phyloP scores from a whole-genome alignment of 1,140 invertebrate species.

The Eubasilissa regina region DNA sequence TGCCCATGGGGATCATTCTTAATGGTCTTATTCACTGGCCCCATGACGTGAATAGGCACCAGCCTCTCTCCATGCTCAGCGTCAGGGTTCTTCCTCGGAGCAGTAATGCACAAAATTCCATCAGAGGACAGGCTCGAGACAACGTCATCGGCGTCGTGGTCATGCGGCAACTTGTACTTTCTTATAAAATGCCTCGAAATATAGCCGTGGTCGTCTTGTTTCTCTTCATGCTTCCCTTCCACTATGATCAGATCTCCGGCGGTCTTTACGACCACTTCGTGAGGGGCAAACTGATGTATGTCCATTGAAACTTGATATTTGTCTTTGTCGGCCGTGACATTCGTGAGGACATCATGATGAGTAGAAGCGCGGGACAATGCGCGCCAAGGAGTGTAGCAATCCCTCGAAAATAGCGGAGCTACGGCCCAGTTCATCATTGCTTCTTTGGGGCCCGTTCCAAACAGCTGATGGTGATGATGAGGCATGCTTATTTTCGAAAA shows the following conservation, averaged over 20 bases:
- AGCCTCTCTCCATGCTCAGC: conserved; percentile 71
- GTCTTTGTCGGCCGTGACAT: conserved; percentile 74
- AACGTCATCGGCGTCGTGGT: conserved; percentile 77
- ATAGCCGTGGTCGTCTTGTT: conserved; percentile 78
- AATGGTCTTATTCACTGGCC: conserved; percentile 5
- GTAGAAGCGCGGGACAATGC: conserved; percentile 4
- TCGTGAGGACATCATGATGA: conserved; percentile 27
- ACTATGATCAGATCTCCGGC: conserved; percentile 77
- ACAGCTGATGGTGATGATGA: background rate
- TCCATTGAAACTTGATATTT: conserved; percentile 79
- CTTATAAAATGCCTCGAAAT: conserved; percentile 79
- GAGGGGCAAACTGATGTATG: conserved; percentile 84
- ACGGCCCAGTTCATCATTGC: conserved; percentile 8
- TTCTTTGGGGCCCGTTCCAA: background rate
- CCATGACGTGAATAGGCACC: conserved; percentile 71
- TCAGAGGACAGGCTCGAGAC: conserved; percentile 81
- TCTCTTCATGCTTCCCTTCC: conserved; percentile 80
- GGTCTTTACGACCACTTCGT: conserved; percentile 84
- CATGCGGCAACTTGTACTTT: conserved; percentile 77
- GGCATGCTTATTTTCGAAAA: background rate
- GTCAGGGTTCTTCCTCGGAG: conserved; percentile 71
- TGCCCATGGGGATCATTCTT: background rate
- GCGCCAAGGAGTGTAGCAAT: background rate
- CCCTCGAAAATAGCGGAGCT: background rate
- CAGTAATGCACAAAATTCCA: conserved; percentile 79